phyloP scores from a whole-genome alignment of 2,113 vertebrate genomes.

The Engystomops pustulosus region DNA sequence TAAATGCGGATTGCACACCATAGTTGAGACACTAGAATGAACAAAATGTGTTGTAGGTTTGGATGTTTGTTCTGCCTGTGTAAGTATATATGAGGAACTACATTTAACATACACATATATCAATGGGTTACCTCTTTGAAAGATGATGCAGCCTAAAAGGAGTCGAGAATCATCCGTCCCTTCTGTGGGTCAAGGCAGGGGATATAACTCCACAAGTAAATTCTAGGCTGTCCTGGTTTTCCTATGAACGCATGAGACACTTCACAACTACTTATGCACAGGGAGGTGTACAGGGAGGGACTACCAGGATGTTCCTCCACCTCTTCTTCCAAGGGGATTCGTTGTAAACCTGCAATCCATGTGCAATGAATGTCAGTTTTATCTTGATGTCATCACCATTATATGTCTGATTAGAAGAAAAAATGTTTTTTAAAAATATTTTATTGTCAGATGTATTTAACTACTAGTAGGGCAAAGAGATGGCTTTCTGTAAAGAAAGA shows the following conservation, averaged over 20 bases:
- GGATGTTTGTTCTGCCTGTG: background rate
- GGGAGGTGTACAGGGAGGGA: constrained; percentile 47
- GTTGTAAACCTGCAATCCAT: background rate
- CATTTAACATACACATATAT: background rate
- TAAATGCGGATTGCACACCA: background rate
- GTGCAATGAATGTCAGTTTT: background rate
- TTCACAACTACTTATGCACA: constrained; percentile 44
- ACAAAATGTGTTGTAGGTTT: background rate
- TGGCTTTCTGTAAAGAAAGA: background rate
- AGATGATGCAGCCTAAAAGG: background rate
- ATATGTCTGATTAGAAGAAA: background rate
- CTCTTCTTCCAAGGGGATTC: background rate
- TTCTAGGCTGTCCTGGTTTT: constrained; percentile 11
- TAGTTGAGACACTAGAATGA: background rate
- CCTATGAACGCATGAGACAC: constrained; percentile 4
- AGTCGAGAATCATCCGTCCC: background rate
- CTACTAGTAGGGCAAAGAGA: background rate
- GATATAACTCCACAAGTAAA: constrained; percentile 24
- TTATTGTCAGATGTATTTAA: background rate
- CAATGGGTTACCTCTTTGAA: background rate
- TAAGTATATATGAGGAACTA: background rate
- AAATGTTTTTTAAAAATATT: background rate
- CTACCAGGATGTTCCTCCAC: background rate
- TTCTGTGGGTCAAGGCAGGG: background rate
- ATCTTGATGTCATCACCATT: background rate